These are phyloP conservation scores for Gisinianus flammeolus DNA, from an alignment of 2,888 invertebrate genomes.

Conservation along the genomic window DNA sequence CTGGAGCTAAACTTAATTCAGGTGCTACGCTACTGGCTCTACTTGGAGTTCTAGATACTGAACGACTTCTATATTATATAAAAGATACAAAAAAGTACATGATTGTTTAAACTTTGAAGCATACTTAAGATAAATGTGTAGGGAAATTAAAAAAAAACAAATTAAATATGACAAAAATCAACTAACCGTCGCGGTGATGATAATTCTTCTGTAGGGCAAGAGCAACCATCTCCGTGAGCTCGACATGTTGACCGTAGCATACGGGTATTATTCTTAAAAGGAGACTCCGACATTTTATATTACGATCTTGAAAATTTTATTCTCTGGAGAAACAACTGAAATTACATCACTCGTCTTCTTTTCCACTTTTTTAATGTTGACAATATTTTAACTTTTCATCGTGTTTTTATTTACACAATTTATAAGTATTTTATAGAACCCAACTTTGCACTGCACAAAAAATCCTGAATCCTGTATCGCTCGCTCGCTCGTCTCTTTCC, in stretches of 20 bases:
- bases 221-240: slow-evolving; percentile 3
- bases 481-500: too few relatives aligned
- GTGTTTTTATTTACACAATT: too few relatives aligned
- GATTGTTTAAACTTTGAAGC: background rate
- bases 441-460: too few relatives aligned
- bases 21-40: slow-evolving; percentile 24
- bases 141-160: background rate
- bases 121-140: background rate
- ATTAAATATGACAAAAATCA: background rate
- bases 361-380: too few relatives aligned
- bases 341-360: too few relatives aligned
- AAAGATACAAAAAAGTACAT: background rate
- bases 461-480: too few relatives aligned
- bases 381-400: too few relatives aligned
- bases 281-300: too few relatives aligned
- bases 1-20: background rate
- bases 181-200: background rate
- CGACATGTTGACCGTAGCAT: slow-evolving; percentile 26
- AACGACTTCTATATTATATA: background rate
- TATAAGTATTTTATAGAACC: too few relatives aligned
- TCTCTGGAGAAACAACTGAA: too few relatives aligned
- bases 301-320: too few relatives aligned
- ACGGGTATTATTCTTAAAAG: too few relatives aligned
- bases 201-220: slow-evolving; percentile 8
- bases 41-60: slow-evolving; percentile 21